Evolutionary conservation across 2,113 vertebrate species (phyloP).

Genomic region (Hippolais icterina): DNA sequence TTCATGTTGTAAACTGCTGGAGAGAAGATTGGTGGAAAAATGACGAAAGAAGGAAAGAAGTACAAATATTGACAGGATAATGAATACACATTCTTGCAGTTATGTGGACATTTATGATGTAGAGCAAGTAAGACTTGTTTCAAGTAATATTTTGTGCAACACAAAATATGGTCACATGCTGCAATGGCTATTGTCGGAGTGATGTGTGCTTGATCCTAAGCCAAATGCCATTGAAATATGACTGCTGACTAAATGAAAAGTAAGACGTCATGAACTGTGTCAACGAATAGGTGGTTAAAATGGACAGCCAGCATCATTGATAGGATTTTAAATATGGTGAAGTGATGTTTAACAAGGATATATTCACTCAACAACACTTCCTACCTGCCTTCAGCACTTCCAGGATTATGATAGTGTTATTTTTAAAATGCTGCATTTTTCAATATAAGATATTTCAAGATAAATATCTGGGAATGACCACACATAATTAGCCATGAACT

Average conservation of each 20-base stretch:
- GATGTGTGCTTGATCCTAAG: not conserved
- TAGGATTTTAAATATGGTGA: not conserved
- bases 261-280: not conserved
- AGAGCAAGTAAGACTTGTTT: not conserved
- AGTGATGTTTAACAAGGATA: not conserved
- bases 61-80: not conserved
- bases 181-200: not conserved
- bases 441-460: not conserved
- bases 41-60: not conserved
- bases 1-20: not conserved
- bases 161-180: not conserved
- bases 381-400: not conserved
- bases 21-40: not conserved
- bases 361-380: not conserved
- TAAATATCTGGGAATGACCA: not conserved
- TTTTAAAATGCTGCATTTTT: not conserved
- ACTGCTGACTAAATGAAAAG: not conserved
- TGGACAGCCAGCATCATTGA: not conserved
- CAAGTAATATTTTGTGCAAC: not conserved
- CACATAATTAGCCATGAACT: accelerated
- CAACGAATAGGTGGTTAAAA: not conserved
- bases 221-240: not conserved
- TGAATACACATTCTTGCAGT: not conserved
- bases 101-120: not conserved
- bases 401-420: not conserved